Conservation (phyloP, 2,888 invertebrate genomes). For the Fragum sueziense region DNA sequence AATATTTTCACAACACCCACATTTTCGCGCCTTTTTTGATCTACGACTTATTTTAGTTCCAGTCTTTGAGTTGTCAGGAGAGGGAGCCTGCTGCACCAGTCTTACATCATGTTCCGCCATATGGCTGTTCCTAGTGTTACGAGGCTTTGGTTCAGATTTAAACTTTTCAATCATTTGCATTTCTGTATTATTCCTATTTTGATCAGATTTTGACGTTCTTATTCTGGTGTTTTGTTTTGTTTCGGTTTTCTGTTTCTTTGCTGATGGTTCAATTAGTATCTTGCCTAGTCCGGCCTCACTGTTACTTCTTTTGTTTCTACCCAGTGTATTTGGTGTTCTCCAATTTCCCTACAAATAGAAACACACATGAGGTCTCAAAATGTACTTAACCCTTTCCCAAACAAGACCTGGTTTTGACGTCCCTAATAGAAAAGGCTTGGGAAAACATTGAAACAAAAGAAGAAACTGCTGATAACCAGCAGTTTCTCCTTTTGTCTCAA, state of each 20-base stretch:
- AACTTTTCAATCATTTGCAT: slow-evolving; percentile 7
- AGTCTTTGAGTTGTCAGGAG: not conserved
- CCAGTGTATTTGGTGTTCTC: slow-evolving; percentile 50
- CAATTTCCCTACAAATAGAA: slow-evolving; percentile 26
- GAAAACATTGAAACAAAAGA: no score
- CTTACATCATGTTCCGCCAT: not conserved
- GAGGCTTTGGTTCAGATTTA: not conserved
- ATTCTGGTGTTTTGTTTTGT: slow-evolving; percentile 10
- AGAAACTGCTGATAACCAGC: no score
- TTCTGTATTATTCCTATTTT: not conserved
- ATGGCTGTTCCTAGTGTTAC: not conserved
- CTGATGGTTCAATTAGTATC: slow-evolving; percentile 61
- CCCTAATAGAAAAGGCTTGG: no score
- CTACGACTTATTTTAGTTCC: not conserved
- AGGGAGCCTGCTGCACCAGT: not conserved
- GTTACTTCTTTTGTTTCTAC: slow-evolving; percentile 57
- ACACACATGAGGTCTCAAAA: no score
- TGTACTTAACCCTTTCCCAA: no score
- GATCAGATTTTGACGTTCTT: slow-evolving; percentile 30
- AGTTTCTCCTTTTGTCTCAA: no score
- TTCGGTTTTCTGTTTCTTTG: slow-evolving; percentile 59
- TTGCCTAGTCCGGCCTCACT: slow-evolving; percentile 56
- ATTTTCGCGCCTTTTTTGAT: not conserved
- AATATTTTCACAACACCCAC: not conserved
- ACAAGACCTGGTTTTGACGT: no score